Evolutionary conservation across 2,888 invertebrate species (phyloP).

Genomic region (Cotesia congregata): DNA sequence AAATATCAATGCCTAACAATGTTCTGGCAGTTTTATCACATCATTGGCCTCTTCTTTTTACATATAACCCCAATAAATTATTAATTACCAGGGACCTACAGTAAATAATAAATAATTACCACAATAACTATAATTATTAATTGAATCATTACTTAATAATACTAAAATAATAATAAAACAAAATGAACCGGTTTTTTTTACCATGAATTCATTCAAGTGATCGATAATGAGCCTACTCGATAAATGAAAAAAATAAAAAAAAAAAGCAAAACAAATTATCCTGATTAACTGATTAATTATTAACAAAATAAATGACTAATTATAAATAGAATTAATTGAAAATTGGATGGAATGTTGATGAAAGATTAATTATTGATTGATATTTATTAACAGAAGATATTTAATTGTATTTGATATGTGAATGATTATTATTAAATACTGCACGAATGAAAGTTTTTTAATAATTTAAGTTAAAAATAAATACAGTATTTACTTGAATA

Average conservation of each 20-base stretch:
- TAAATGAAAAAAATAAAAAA: neutral
- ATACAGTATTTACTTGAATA: neutral
- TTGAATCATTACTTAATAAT: neutral
- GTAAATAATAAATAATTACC: neutral
- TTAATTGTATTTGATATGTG: neutral
- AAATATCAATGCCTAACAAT: slow-evolving; percentile 23
- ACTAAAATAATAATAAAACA: neutral
- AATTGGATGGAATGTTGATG: neutral
- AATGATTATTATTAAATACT: neutral
- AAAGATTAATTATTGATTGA: neutral
- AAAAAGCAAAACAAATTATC: neutral
- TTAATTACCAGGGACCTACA: neutral
- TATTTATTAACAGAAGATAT: neutral
- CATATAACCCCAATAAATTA: neutral
- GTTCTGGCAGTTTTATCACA: neutral
- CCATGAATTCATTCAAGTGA: neutral
- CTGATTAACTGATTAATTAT: neutral
- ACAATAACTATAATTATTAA: neutral
- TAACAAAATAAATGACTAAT: neutral
- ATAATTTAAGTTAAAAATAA: neutral
- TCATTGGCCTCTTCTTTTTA: neutral
- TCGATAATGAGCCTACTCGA: neutral
- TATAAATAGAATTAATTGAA: neutral
- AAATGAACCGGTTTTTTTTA: neutral
- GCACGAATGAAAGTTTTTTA: neutral